Percentiles rank a stretch among this genome's conserved stretches.
phyloP scores from a whole-genome alignment of 2,113 vertebrate genomes.

The Chloropsis cyanopogon region DNA sequence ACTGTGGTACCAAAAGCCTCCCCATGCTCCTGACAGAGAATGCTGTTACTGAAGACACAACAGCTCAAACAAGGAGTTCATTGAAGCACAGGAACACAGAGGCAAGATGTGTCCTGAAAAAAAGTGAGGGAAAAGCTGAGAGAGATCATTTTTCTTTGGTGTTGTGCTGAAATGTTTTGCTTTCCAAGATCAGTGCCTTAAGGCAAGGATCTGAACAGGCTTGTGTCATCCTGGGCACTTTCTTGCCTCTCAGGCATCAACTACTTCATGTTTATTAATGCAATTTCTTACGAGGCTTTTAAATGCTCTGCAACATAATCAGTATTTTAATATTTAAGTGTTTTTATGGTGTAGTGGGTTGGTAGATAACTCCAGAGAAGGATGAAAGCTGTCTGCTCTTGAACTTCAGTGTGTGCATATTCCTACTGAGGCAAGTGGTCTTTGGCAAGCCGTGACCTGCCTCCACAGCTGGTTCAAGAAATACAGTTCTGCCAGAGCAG shows the following conservation, averaged over 20 bases:
- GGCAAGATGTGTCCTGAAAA: neutral
- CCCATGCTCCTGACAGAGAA: neutral
- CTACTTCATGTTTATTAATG: neutral
- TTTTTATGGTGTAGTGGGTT: neutral
- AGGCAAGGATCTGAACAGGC: neutral
- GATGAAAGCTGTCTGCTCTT: neutral
- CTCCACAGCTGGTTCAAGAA: neutral
- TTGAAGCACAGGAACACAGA: neutral
- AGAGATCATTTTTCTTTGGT: neutral
- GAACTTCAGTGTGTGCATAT: neutral
- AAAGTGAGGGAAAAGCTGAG: neutral
- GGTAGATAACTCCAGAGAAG: neutral
- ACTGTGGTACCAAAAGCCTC: neutral
- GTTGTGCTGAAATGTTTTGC: neutral
- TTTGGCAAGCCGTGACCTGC: neutral
- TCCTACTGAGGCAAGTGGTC: accelerated
- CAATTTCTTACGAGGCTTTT: neutral
- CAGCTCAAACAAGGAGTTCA: neutral
- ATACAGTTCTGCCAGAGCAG: neutral
- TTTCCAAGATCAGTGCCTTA: neutral
- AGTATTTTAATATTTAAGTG: neutral
- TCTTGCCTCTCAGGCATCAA: neutral
- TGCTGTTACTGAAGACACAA: neutral
- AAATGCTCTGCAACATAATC: neutral
- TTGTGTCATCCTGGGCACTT: neutral